Base-by-base conservation (phyloP, 2,797 vertebrate species). In the Myotis findleyi region DNA sequence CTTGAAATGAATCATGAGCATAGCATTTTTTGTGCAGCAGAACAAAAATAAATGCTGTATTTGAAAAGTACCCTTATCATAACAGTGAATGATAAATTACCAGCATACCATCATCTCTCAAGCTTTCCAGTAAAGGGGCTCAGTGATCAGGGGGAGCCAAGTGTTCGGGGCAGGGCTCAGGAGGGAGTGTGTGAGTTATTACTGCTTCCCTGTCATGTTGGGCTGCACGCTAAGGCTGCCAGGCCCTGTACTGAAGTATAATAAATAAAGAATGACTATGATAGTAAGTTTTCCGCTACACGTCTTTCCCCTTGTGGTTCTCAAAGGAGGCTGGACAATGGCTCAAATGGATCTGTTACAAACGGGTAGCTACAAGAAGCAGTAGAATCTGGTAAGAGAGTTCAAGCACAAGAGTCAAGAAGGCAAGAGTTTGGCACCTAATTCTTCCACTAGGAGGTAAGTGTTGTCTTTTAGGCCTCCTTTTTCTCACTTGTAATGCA, bases 1-100 rank as follows among this genome's bases (percentile, higher is more conserved):
- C 66, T 81, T 92, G 38, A 89, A 94, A 89, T 91, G 87, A 95
- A 77, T 93, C 80, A 89, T 66, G 27, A 95, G n/a, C 27, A 84
- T 3, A 88, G 62, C 49, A 92, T 68, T 94, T 94, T 85, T 64
- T 92, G 80, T 57, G 79, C 1, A 89, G 14, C 13, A 92, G 44
- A 66, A 92, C 25, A 84, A 95, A 96, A 94, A 89, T 73, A 93
- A 92, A 95, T 87, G 76, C 17, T 82, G 12, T 82, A 73, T 93
- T 94, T 81, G 41, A 80, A 93, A 95, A 94, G 55, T 8, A 47
- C 25, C 73, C 77, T 95, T 91, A 83, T 84, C 47, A 81, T 16
- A 79, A 59, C 44, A 73, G 38, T 76, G 30, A 83, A 76, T 81
- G 44, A 93, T 51, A 72, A 75, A 79, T 77, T 76, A 88, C 27